Evolutionary conservation across 92 coral and sea anemone genomes (phyloP).

Genomic region (Epizoanthus scotinus): DNA sequence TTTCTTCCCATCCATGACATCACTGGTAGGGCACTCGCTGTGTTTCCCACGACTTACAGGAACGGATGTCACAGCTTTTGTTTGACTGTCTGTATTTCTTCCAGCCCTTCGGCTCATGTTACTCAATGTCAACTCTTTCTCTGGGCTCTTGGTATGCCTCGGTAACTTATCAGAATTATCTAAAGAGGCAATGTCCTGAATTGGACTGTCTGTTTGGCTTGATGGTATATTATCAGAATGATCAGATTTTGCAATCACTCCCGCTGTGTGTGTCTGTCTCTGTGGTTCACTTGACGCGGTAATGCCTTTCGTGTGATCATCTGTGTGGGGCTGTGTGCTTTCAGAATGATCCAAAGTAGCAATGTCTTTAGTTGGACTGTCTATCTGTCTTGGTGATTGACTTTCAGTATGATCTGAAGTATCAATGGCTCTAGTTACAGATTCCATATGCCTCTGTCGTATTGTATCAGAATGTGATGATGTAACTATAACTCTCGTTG

Average conservation of each 20-base stretch:
- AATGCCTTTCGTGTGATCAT: neutral
- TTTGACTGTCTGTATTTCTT: neutral
- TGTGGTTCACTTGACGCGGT: neutral
- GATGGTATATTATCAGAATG: neutral
- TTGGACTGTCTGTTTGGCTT: neutral
- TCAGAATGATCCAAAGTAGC: slow-evolving; percentile 5
- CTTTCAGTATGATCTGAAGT: neutral
- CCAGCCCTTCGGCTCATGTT: neutral
- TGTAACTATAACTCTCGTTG: slow-evolving; percentile 21
- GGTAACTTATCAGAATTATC: neutral
- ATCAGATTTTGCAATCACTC: neutral
- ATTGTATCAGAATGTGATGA: slow-evolving; percentile 15
- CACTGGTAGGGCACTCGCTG: neutral
- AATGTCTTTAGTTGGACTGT: neutral
- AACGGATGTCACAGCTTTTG: neutral
- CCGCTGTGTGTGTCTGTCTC: neutral
- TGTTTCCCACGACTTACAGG: neutral
- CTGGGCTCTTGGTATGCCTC: neutral
- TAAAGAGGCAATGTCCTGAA: slow-evolving; percentile 1
- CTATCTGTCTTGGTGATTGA: neutral
- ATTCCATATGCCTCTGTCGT: neutral
- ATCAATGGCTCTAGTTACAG: neutral
- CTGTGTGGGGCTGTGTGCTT: neutral
- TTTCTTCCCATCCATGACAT: neutral
- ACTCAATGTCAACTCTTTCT: neutral